Percentiles rank a stretch among this genome's conserved stretches.
Conservation (phyloP, 2,797 vertebrate genomes). For the Gallirallus australis region DNA sequence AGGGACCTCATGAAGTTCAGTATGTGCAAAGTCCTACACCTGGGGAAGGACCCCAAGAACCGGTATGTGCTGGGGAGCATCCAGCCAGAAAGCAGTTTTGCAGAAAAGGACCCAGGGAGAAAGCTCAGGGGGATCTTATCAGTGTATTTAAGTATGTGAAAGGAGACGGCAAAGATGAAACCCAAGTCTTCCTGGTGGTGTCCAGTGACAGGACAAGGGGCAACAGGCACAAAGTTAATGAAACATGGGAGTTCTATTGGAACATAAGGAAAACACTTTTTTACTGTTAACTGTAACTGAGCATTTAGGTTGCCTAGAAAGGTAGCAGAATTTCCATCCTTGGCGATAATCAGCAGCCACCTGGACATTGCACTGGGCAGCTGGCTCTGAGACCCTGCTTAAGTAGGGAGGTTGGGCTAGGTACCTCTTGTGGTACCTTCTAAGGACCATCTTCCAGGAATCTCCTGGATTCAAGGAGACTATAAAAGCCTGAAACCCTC, state of each 20-base stretch:
- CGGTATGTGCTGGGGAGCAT: background rate
- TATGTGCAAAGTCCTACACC: background rate
- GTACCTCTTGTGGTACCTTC: background rate
- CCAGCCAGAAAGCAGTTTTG: background rate
- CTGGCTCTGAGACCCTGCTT: background rate
- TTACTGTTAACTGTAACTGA: rapidly evolving
- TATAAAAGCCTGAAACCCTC: background rate
- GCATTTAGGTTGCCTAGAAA: background rate
- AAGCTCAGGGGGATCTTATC: background rate
- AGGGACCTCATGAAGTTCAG: background rate
- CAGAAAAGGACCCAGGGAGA: background rate
- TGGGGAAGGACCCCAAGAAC: background rate
- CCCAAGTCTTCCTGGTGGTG: background rate
- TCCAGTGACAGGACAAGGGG: background rate
- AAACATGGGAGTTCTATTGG: rapidly evolving
- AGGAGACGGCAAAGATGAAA: background rate
- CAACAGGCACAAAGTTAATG: background rate
- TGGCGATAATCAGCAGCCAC: background rate
- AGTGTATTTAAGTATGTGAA: background rate
- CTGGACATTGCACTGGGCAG: rapidly evolving
- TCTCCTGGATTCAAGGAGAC: background rate
- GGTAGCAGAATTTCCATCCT: background rate
- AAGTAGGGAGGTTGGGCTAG: background rate
- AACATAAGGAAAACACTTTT: background rate
- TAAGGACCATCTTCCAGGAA: background rate